Base-by-base conservation (phyloP, 1,140 invertebrate genomes). In the Orius insidiosus region DNA sequence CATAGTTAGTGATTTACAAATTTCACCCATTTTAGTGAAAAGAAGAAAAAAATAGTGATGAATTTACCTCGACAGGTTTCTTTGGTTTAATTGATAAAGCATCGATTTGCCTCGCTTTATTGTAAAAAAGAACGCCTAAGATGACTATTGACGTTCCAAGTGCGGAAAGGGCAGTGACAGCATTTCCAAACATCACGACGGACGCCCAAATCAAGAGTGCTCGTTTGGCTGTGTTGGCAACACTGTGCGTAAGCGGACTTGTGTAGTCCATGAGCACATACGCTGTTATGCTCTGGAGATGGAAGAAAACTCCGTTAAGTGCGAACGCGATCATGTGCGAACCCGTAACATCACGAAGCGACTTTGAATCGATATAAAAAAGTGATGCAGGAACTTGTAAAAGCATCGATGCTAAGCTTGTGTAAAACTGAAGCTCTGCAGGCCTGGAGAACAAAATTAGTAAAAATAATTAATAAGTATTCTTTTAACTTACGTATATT, bases 211-310 rank as follows among this genome's bases (percentile, higher is more conserved):
- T 87, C 16, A 87, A 64, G 55, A 84, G 75, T 31, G 84, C 84
- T 59, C 84, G 63, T 60, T 88, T 88, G 13, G 78, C 78, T 49
- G 84, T 87, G 63, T 88, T 88, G 7, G 80, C 80, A 49, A 88
- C 84, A 68, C 84, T 87, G 57, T 88, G 82, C 31, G 84, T 86
- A 9, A 87, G 80, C 33, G 84, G 83, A 63, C 78, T 84, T 58
- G 87, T 84, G 57, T 83, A 85, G 57, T 80, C 78, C 76, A 88
- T 84, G 41, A 87, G 69, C 38, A 81, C 80, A 64, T 86, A 87
- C 7, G 83, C 84, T 45, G 80, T 80, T 55, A 87, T 83, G 61
- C 80, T 85, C 73, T 87, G 85, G 58, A 81, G 82, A 61, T 88
- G 85, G 61, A 86, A 88, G 60, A 83, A 85, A 5, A 85, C 57